A percentile compares a stretch with the other conserved stretches of the same genome.
Conservation (phyloP, 2,113 vertebrate species). For the Thymallus thymallus region DNA sequence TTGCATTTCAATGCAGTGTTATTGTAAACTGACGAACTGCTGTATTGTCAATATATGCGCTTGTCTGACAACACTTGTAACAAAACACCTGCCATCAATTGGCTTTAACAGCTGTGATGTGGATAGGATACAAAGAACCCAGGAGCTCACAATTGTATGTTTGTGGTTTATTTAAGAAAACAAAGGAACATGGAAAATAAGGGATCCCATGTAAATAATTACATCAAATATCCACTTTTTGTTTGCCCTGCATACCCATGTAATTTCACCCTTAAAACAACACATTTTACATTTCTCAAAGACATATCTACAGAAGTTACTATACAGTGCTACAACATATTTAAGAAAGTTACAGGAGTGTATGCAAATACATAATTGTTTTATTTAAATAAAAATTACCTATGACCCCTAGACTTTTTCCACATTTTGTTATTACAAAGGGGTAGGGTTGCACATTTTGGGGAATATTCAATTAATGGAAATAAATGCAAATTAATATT, state of each 20-base stretch:
- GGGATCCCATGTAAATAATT: slow-evolving; percentile 86
- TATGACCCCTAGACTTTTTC: slow-evolving; percentile 44
- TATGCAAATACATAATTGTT: slow-evolving; percentile 94
- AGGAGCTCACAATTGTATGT: slow-evolving; percentile 46
- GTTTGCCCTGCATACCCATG: slow-evolving; percentile 46
- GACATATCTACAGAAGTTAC: slow-evolving; percentile 78
- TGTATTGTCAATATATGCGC: too few relatives aligned
- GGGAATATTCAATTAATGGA: too few relatives aligned
- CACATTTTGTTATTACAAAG: neutral
- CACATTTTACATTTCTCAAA: slow-evolving; percentile 45
- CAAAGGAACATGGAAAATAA: slow-evolving; percentile 84
- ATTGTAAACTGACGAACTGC: too few relatives aligned
- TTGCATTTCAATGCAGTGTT: too few relatives aligned
- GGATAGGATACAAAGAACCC: neutral
- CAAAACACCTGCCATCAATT: too few relatives aligned
- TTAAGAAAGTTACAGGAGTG: slow-evolving; percentile 88
- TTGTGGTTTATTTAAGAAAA: slow-evolving; percentile 94
- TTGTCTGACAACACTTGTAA: too few relatives aligned
- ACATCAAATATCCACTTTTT: slow-evolving; percentile 80
- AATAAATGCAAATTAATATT: too few relatives aligned
- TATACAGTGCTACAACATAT: slow-evolving; percentile 87
- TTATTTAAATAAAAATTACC: slow-evolving; percentile 84
- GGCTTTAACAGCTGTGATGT: too few relatives aligned
- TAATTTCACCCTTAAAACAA: neutral
- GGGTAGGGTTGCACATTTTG: too few relatives aligned